Conservation (phyloP, 30 jellyfish, hydroid and myxozoan genomes). For the Clytia hemisphaerica region DNA sequence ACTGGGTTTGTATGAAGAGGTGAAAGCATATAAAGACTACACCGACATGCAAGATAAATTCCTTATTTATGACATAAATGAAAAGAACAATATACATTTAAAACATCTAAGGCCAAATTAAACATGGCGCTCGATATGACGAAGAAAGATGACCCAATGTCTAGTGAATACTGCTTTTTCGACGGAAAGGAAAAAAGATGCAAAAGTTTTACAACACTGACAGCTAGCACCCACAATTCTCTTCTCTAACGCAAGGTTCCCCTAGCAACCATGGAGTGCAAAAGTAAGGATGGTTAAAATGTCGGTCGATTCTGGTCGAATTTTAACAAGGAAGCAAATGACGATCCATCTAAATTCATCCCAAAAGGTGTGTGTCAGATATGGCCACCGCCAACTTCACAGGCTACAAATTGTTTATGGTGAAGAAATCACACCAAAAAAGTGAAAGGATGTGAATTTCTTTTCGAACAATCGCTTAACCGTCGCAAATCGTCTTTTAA, state of each 20-base stretch:
- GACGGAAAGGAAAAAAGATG: neutral
- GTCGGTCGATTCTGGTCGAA: neutral
- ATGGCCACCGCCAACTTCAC: conserved; percentile 5
- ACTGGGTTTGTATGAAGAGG: no score
- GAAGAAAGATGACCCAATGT: neutral
- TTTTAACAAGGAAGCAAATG: neutral
- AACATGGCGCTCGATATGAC: neutral
- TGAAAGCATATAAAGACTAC: neutral
- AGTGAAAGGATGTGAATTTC: neutral
- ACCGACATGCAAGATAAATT: neutral
- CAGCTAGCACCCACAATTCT: neutral
- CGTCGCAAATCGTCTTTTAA: neutral
- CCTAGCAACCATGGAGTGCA: conserved; percentile 1
- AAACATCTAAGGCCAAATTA: neutral
- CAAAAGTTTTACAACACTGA: neutral
- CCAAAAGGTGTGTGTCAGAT: neutral
- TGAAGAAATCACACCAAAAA: neutral
- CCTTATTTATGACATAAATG: neutral
- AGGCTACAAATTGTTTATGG: neutral
- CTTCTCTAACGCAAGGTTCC: neutral
- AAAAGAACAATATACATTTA: neutral
- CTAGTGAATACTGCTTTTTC: no score
- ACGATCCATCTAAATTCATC: neutral
- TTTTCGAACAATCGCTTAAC: neutral
- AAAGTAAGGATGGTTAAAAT: neutral